Base-by-base conservation (phyloP, 2,888 invertebrate genomes). In the Bibio marci region DNA sequence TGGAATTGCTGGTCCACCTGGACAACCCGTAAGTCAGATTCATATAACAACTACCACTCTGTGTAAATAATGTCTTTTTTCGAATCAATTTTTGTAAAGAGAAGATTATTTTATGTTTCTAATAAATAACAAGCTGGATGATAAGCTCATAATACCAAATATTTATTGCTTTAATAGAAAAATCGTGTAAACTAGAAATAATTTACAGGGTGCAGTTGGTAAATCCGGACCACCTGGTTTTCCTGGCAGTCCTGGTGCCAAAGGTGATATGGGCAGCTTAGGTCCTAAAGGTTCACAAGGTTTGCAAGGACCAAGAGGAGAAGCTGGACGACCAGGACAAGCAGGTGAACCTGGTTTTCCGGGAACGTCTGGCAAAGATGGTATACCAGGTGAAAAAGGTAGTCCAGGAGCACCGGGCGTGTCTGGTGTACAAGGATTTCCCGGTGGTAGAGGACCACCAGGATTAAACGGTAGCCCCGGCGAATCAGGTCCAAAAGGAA, bases 211-310 rank as follows among this genome's bases (percentile, higher is more conserved):
- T 28, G 69, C 76, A 22, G 63, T 77, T 37, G 90, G 90, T 2
- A 86, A 87, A 62, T 66, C 80, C 15, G 90, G 88, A 3, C 65
- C 83, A 13, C 83, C 86, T 18, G 90, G 90, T 3, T 83, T 86
- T 52, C 81, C 85, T 7, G 90, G 90, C 17, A 22, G 25, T 7
- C 76, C 80, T 18, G 88, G 88, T 3, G 62, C 73, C 27, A 87
- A 86, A 63, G 87, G 86, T 12, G 85, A 86, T 57, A 70, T 70
- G 61, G 87, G 87, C 17, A 52, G 66, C 37, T 56, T 61, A 41
- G 87, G 86, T 1, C 74, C 80, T 0, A 82, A 83, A 61, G 87
- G 86, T 33, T 79, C 78, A 50, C 79, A 77, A 62, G 86, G 86
- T 10, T 62, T 79, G 34, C 83, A 83, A 68, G 86, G 85, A 2